Evolutionary conservation across 37 sponge, comb jelly and placozoan genomes (phyloP).

Genomic region (Bolinopsis microptera): DNA sequence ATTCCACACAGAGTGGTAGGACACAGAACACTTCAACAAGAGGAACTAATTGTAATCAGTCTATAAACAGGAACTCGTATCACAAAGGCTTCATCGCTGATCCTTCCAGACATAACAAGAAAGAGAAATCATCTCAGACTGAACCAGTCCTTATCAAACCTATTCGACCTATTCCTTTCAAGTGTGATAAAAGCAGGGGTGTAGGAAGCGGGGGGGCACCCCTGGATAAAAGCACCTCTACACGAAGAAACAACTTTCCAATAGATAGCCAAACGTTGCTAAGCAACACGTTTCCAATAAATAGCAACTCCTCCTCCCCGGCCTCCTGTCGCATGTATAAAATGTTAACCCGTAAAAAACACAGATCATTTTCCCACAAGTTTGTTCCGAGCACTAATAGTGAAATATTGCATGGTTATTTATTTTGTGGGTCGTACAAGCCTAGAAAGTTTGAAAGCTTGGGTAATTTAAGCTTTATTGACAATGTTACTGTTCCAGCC

Average conservation of each 20-base stretch:
- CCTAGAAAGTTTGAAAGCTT: background rate
- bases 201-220: background rate
- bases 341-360: background rate
- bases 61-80: too few species aligned
- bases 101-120: background rate
- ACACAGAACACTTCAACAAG: too few species aligned
- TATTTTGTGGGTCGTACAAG: slow-evolving; percentile 23
- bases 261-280: too few species aligned
- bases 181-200: background rate
- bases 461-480: background rate
- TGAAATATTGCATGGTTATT: background rate
- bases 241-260: too few species aligned
- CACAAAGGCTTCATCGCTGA: too few species aligned
- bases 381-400: background rate
- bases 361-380: background rate
- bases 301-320: too few species aligned
- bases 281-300: too few species aligned
- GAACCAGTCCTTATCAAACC: background rate
- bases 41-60: too few species aligned
- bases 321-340: background rate
- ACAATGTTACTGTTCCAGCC: slow-evolving; percentile 6
- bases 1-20: background rate
- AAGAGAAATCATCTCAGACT: background rate
- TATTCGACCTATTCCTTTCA: background rate
- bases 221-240: background rate